Conservation (phyloP, 2,113 vertebrate species). For the Sinocyclocheilus anophthalmus region DNA sequence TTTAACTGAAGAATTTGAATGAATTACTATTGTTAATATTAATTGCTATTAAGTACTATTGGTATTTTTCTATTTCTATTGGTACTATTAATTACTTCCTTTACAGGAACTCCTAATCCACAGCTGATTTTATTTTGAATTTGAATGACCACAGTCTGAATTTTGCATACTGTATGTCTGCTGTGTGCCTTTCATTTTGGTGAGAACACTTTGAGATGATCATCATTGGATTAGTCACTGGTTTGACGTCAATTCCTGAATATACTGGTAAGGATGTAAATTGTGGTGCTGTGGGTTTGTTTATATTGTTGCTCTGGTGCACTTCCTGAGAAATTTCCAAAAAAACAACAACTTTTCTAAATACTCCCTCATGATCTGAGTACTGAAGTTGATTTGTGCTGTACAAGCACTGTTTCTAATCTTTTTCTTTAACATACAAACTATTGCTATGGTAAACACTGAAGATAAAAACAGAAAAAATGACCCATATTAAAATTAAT, state of each 20-base stretch:
- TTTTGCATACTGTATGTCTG: background rate
- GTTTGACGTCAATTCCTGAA: background rate
- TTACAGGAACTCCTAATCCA: background rate
- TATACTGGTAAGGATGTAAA: background rate
- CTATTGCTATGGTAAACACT: background rate
- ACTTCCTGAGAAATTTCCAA: background rate
- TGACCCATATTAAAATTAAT: background rate
- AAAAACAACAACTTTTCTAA: background rate
- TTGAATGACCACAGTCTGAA: background rate
- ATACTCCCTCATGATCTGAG: background rate
- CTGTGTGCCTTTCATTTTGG: background rate
- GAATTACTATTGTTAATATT: background rate
- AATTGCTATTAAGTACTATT: background rate
- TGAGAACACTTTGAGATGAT: background rate
- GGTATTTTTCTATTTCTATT: background rate
- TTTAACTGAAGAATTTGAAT: background rate
- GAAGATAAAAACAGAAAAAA: background rate
- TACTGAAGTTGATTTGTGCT: background rate
- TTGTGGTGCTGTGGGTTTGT: background rate
- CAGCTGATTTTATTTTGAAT: background rate
- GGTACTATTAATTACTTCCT: background rate
- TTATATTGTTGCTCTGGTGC: background rate
- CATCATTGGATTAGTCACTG: background rate
- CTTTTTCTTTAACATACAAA: background rate
- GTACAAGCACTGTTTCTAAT: background rate